A percentile compares a stretch with the other conserved stretches of the same genome.
Conservation (phyloP, 2,797 vertebrate species). For the Anguilla anguilla region DNA sequence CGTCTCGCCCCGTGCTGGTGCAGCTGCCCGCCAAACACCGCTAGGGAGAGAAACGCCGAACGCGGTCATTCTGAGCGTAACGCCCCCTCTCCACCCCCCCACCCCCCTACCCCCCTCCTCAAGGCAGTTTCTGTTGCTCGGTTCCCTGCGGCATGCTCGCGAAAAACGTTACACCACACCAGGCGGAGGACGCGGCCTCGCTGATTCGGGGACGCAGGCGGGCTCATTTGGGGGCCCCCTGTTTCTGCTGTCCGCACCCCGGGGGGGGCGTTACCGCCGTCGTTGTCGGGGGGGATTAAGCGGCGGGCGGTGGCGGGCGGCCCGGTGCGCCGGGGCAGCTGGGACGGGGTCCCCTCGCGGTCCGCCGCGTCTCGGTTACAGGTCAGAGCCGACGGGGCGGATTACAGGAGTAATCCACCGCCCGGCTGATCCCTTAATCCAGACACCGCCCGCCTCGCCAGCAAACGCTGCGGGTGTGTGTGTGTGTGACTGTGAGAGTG, state of each 20-base stretch:
- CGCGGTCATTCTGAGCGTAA: too few species aligned
- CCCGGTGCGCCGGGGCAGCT: too few species aligned
- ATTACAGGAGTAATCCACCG: slow-evolving; percentile 70
- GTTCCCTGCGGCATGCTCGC: too few species aligned
- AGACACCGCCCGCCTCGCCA: slow-evolving; percentile 39
- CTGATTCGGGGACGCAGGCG: too few species aligned
- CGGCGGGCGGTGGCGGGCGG: too few species aligned
- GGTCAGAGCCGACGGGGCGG: slow-evolving; percentile 44
- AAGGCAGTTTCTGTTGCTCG: too few species aligned
- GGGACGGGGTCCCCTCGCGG: not conserved
- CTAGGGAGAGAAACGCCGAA: too few species aligned
- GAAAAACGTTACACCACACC: not conserved
- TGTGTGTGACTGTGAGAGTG: too few species aligned
- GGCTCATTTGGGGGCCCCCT: not conserved
- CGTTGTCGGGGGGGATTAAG: not conserved
- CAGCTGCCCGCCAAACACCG: too few species aligned
- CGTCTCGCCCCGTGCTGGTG: too few species aligned
- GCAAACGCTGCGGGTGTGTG: not conserved
- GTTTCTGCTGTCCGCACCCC: not conserved
- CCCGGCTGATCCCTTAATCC: slow-evolving; percentile 68
- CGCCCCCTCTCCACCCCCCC: not conserved
- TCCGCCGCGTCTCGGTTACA: slow-evolving; percentile 42
- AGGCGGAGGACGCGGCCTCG: too few species aligned
- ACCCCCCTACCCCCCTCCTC: too few species aligned
- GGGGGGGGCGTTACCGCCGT: not conserved